Base-by-base conservation (phyloP, 2,888 invertebrate species). In the Trachelus troglodyta region DNA sequence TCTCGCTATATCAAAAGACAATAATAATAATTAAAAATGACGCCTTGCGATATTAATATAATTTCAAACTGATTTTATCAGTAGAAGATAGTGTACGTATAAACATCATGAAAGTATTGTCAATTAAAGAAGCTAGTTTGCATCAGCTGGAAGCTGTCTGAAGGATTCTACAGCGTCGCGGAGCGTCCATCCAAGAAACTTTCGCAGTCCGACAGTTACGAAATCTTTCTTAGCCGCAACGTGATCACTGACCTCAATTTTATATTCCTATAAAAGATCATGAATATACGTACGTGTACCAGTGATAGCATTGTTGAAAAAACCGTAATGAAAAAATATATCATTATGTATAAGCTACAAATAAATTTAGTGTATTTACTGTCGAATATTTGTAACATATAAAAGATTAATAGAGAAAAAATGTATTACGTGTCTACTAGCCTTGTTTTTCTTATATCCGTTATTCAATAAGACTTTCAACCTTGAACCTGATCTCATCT, bases 131-230 rank as follows among this genome's bases (percentile, higher is more conserved):
- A 23, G 23, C 40, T 23, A 23, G 40, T 56, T 56, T 23, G 15
- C 40, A 56, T 56, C 40, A 56, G 23, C 40, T 56, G 40, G 40
- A 56, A 56, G 40, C 40, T 56, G 40, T 9, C 23, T 23, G 40
- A 56, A 56, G 23, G 23, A 56, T 56, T 56, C 40, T 74, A 74
- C 35, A 35, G 34, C n/a, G 34, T 56, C 40, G 23, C 40, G 40
- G 23, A 56, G 40, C 23, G 69, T 56, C 76, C 74, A 79, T 79
- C 73, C 80, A 75, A 77, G 69, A 77, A 83, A 85, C 86, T 85
- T 85, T 85, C 85, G 75, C 84, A 79, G 80, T 76, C 79, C 69
- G 76, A 77, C 77, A 79, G 80, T 86, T 85, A 79, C 68, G 79
- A 79, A 84, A 85, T 79, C 79, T 77, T 77, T 77, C 79, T 81